Evolutionary conservation across 2,888 invertebrate genomes (phyloP).

Genomic region (Macrostomum cliftonense): DNA sequence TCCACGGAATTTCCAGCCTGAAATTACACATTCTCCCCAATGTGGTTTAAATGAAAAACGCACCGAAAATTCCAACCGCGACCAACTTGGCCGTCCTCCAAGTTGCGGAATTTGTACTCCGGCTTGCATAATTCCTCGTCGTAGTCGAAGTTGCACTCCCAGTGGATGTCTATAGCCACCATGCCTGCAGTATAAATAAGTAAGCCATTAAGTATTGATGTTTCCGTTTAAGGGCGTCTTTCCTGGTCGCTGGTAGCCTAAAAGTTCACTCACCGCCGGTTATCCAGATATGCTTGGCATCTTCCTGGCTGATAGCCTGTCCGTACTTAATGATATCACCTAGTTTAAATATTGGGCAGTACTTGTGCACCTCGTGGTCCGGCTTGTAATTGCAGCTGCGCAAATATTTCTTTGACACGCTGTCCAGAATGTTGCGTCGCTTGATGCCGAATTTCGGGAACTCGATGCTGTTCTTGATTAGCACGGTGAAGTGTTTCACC

Average conservation of each 20-base stretch:
- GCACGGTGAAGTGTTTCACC: constrained; percentile 34
- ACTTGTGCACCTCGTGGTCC: constrained; percentile 18
- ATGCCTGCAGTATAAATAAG: constrained; percentile 24
- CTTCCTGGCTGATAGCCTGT: constrained; percentile 8
- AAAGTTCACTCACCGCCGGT: constrained; percentile 5
- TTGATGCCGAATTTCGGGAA: constrained; percentile 35
- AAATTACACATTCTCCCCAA: no score
- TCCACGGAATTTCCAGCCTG: no score
- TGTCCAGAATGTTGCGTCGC: constrained; percentile 30
- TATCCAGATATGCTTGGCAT: constrained; percentile 11
- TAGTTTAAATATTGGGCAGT: constrained; percentile 31
- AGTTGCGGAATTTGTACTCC: constrained; percentile 1
- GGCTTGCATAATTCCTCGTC: constrained; percentile 1
- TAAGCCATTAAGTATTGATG: no score
- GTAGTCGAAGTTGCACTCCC: constrained; percentile 6
- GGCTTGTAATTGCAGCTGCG: constrained; percentile 26
- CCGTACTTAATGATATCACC: constrained; percentile 19
- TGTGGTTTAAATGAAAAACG: no score
- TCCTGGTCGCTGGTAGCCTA: no score
- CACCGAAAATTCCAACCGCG: constrained; percentile 42
- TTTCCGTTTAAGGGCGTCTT: no score
- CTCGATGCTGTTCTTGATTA: constrained; percentile 40
- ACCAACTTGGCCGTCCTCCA: constrained; percentile 27
- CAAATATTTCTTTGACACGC: constrained; percentile 23
- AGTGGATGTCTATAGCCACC: neutral